These are phyloP conservation scores for Galerucella pusilla DNA, from an alignment of 2,888 invertebrate species.

Conservation along the genomic window DNA sequence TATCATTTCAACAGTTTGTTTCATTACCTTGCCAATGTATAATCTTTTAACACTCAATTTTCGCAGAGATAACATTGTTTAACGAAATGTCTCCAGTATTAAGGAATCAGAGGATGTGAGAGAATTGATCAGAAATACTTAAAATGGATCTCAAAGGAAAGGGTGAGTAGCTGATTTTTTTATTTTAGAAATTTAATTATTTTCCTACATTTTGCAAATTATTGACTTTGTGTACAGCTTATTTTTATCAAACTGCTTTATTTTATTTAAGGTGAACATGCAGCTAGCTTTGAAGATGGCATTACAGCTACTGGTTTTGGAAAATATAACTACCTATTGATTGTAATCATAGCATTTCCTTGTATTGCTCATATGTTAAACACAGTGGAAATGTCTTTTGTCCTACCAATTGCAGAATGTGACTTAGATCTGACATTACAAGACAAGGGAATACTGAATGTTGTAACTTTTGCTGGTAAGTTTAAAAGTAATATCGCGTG, in stretches of 20 bases:
- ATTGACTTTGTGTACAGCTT: too few relatives aligned
- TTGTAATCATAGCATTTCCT: conserved; percentile 71
- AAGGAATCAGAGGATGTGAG: too few relatives aligned
- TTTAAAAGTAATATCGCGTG: too few relatives aligned
- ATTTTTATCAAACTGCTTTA: too few relatives aligned
- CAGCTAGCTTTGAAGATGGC: conserved; percentile 38
- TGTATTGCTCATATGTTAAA: conserved; percentile 77
- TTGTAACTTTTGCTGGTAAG: conserved; percentile 76
- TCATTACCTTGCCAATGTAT: not conserved
- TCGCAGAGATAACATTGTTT: not conserved
- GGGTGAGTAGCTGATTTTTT: not conserved
- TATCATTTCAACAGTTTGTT: not conserved
- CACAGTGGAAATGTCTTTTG: conserved; percentile 76
- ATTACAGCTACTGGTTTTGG: conserved; percentile 77
- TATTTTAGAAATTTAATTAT: not conserved
- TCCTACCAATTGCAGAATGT: conserved; percentile 79
- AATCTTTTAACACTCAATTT: not conserved
- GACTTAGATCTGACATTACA: conserved; percentile 74
- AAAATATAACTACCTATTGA: conserved; percentile 72
- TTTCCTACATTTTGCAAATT: too few relatives aligned
- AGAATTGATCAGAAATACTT: not conserved
- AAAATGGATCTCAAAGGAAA: not conserved
- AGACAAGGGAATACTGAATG: conserved; percentile 77
- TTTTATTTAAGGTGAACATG: not conserved
- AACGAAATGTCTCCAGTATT: not conserved